Evolutionary conservation across 2,113 vertebrate genomes (phyloP).

Genomic region (Dicrurus megarhynchus): DNA sequence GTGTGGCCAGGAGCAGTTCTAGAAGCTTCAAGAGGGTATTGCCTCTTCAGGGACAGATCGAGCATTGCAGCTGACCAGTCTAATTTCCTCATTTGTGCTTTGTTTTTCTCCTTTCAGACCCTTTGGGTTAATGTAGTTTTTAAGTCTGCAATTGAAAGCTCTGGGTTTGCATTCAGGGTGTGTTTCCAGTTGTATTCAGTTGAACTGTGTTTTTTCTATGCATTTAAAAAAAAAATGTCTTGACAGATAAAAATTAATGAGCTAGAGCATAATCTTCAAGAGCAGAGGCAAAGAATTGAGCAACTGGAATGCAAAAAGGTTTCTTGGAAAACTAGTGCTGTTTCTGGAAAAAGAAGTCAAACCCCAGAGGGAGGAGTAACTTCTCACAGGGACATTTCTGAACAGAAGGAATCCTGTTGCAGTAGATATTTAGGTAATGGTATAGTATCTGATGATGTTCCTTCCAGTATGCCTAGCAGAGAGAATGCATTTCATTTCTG

Average conservation of each 20-base stretch:
- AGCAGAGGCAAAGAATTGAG: conserved; percentile 50
- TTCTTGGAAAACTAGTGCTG: neutral
- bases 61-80: neutral
- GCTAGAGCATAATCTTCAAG: conserved; percentile 52
- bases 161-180: neutral
- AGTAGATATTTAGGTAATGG: conserved; percentile 59
- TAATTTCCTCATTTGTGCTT: neutral
- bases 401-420: conserved; percentile 29
- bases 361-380: neutral
- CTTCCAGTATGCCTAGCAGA: neutral
- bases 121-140: neutral
- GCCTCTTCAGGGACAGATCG: neutral
- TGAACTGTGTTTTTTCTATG: neutral
- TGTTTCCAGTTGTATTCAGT: neutral
- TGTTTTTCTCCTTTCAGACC: neutral
- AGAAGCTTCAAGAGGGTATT: neutral
- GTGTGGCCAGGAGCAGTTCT: neutral
- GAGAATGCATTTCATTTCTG: neutral
- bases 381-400: neutral
- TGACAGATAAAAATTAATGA: conserved; percentile 55
- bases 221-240: neutral
- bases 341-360: conserved; percentile 3
- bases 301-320: conserved; percentile 44
- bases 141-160: neutral
- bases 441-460: neutral